phyloP scores from a whole-genome alignment of 2,797 vertebrate species.

The Mus spretus region DNA sequence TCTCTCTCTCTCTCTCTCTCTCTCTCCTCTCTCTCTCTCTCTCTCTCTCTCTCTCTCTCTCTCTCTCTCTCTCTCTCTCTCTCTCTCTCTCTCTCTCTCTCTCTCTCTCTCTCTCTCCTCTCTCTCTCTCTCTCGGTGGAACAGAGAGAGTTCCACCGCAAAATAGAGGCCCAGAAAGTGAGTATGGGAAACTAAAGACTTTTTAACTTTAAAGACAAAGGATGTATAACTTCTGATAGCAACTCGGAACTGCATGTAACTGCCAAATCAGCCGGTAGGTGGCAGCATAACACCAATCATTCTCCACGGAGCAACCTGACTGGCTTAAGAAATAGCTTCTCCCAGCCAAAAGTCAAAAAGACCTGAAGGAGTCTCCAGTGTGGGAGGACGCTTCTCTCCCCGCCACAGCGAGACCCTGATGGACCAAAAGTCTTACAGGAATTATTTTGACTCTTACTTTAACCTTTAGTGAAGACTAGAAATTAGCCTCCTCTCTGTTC shows the following conservation, averaged over 20 bases:
- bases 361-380: rapidly evolving
- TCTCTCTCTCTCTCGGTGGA: no score
- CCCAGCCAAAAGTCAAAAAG: neutral
- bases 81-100: no score
- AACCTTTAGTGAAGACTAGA: neutral
- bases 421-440: neutral
- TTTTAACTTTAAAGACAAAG: neutral
- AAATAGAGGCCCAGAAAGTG: neutral
- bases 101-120: no score
- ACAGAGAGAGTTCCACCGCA: no score
- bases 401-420: neutral
- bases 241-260: neutral
- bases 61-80: no score
- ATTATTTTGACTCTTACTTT: neutral
- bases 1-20: no score
- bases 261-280: constrained; percentile 69
- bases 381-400: neutral
- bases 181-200: neutral
- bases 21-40: no score
- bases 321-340: no score
- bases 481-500: neutral
- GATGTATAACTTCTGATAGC: neutral
- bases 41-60: no score
- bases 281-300: constrained; percentile 75
- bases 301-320: neutral